Evolutionary conservation across 2,113 vertebrate genomes (phyloP).

Genomic region (Pedionomus torquatus): DNA sequence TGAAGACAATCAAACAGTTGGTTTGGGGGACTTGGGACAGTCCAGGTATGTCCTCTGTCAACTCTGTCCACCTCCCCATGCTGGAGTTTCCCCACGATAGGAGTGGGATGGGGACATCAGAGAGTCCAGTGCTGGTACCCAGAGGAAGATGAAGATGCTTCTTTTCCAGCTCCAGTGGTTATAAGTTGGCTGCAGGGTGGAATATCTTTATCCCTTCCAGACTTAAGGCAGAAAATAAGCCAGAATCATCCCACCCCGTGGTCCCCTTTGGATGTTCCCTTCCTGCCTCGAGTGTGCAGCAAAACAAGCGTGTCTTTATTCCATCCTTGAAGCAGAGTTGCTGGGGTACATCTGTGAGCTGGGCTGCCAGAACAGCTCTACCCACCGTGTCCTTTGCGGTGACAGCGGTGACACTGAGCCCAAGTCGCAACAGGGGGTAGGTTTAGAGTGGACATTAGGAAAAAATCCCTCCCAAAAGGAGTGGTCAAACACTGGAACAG

Average conservation of each 20-base stretch:
- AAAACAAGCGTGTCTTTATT: not conserved
- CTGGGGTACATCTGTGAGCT: not conserved
- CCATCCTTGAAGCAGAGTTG: not conserved
- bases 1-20: not conserved
- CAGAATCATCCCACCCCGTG: not conserved
- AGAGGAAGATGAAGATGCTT: not conserved
- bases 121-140: not conserved
- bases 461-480: no score
- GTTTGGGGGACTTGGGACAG: not conserved
- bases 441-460: no score
- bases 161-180: not conserved
- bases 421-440: no score
- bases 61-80: accelerated
- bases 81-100: accelerated
- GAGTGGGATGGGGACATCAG: not conserved
- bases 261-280: not conserved
- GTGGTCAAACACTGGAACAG: no score
- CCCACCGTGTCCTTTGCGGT: not conserved
- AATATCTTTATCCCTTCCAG: not conserved
- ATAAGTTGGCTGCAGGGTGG: not conserved
- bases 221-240: not conserved
- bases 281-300: not conserved
- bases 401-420: not conserved
- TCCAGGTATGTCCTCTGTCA: not conserved
- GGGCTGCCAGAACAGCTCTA: not conserved